These are phyloP conservation scores for Drosophila merina DNA, from an alignment of 2,888 invertebrate genomes.

Conservation along the genomic window DNA sequence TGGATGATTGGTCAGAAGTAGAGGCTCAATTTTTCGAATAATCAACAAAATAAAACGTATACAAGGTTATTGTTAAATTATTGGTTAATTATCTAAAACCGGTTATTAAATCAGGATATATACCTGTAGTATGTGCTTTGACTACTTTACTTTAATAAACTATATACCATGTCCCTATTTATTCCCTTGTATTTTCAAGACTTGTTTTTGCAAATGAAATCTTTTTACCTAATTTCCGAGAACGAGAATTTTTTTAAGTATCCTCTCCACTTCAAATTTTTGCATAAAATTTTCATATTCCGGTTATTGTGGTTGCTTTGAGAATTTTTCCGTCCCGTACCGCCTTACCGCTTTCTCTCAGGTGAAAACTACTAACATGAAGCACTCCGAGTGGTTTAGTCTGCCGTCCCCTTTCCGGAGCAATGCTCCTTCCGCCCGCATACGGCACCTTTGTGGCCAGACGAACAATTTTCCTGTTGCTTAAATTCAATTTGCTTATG, in stretches of 20 bases:
- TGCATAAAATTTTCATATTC: slow-evolving; percentile 47
- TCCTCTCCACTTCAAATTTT: slow-evolving; percentile 9
- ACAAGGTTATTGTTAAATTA: background rate
- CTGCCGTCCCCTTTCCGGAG: background rate
- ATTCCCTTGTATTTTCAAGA: background rate
- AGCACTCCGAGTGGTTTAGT: slow-evolving; percentile 25
- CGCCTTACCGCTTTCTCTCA: background rate
- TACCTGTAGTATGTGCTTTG: too few species aligned
- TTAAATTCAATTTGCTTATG: slow-evolving; percentile 74
- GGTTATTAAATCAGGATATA: too few species aligned
- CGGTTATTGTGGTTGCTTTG: slow-evolving; percentile 56
- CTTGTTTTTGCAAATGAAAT: background rate
- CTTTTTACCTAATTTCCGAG: background rate
- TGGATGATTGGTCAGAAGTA: slow-evolving; percentile 98
- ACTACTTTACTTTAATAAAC: too few species aligned
- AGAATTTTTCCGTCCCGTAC: slow-evolving; percentile 17
- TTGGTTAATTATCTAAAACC: too few species aligned
- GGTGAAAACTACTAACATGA: slow-evolving; percentile 32
- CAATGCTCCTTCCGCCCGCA: slow-evolving; percentile 29
- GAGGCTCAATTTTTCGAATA: slow-evolving; percentile 81
- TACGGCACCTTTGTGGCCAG: slow-evolving; percentile 58
- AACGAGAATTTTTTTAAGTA: slow-evolving; percentile 1
- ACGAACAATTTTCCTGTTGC: slow-evolving; percentile 66
- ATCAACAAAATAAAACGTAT: slow-evolving; percentile 9
- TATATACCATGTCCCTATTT: too few species aligned